Evolutionary conservation across 1,140 invertebrate species (phyloP), one percentile per base, ranked within the genome.

Genomic region (Aleiodes sp.): DNA sequence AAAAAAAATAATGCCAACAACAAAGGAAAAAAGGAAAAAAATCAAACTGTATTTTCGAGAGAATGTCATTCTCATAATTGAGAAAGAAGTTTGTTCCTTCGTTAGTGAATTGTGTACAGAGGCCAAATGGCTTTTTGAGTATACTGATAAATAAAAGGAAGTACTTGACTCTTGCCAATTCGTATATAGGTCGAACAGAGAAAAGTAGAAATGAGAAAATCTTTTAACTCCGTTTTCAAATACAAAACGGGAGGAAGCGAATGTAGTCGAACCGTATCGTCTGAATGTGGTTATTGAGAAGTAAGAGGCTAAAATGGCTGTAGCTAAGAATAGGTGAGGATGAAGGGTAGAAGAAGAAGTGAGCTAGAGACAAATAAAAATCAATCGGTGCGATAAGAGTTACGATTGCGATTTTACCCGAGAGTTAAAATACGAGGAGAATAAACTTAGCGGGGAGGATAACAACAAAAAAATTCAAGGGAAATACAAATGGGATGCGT

Each of bases 311-410:
- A 33, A 31, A 59, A 59, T 21, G 46, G 29, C 56, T 26, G 56
- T 31, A 59, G n/a, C 28, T 59, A 26, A n/a, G 56, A 29, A 31
- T 59, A n/a, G 56, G 56, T 31, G 21, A 52, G 28, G 56, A 59
- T 59, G 56, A 59, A 33, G 65, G 65, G 29, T n/a, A n/a, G n/a
- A n/a, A n/a, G n/a, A n/a, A n/a, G n/a, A 46, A 70, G 56, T 59
- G 66, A 41, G 46, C 59, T n/a, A 64, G 71, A 68, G 67, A 72
- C 67, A 72, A 72, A 72, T 72, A 70, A 72, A 72, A 72, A 72
- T 73, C 71, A 73, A 73, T 73, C 71, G 71, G 63, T 68, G 46
- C 71, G 66, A 69, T 73, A 73, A 73, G 70, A 73, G 68, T 64
- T 64, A 73, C 71, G 68, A 67, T 73, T 73, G 57, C 64, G 57